A percentile compares a stretch with the other conserved stretches of the same genome.
phyloP scores from a whole-genome alignment of 2,113 vertebrate species.

The Osmerus mordax region DNA sequence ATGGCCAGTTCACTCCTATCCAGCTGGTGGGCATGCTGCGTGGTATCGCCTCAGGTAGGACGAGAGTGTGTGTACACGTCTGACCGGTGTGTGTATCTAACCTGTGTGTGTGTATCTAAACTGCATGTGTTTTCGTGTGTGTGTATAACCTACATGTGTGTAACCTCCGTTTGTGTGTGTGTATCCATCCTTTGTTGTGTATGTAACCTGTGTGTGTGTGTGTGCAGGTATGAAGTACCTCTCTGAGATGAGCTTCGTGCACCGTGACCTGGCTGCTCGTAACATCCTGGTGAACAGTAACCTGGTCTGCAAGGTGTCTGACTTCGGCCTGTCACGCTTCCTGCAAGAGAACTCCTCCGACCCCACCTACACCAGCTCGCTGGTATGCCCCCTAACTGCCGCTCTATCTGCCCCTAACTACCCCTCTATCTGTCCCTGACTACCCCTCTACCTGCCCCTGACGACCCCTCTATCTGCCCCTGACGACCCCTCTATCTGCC shows the following conservation, averaged over 20 bases:
- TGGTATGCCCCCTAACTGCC: conserved; percentile 38
- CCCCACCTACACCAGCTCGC: conserved; percentile 63
- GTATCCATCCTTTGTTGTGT: too few relatives aligned
- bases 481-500: background rate
- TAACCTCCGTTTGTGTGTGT: too few relatives aligned
- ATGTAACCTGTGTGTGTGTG: background rate
- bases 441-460: background rate
- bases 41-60: conserved; percentile 66
- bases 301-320: conserved; percentile 74
- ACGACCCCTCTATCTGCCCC: too few relatives aligned
- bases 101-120: too few relatives aligned
- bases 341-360: conserved; percentile 62
- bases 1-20: conserved; percentile 74
- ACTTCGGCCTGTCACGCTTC: conserved; percentile 59
- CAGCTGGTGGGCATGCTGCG: conserved; percentile 77
- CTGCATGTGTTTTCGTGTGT: too few relatives aligned
- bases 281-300: conserved; percentile 80
- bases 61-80: background rate
- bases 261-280: conserved; percentile 74
- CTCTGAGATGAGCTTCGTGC: conserved; percentile 75
- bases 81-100: background rate
- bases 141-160: too few relatives aligned
- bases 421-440: background rate
- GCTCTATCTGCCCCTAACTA: background rate
- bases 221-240: conserved; percentile 70